Evolutionary conservation across 2,113 vertebrate genomes (phyloP).

Genomic region (Rana temporaria): DNA sequence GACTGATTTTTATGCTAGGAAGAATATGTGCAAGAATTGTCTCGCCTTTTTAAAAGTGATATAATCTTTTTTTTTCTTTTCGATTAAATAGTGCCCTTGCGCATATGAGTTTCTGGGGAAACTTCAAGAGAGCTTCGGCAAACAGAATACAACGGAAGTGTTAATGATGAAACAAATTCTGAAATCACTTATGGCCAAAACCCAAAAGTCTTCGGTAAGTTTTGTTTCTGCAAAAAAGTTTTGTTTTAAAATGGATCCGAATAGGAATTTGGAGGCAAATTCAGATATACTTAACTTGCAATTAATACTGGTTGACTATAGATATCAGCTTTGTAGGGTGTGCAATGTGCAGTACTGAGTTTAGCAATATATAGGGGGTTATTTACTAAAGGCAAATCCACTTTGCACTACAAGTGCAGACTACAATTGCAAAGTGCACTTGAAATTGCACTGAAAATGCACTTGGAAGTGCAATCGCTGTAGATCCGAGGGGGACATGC

Average conservation of each 20-base stretch:
- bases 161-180: neutral
- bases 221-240: neutral
- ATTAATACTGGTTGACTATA: too few relatives aligned
- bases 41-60: neutral
- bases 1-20: neutral
- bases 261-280: neutral
- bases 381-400: too few relatives aligned
- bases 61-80: neutral
- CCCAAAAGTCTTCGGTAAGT: neutral
- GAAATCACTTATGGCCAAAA: neutral
- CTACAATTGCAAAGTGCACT: too few relatives aligned
- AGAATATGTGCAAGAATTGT: neutral
- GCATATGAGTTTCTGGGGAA: slow-evolving; percentile 2
- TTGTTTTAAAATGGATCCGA: too few relatives aligned
- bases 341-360: too few relatives aligned
- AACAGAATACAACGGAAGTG: slow-evolving; percentile 5
- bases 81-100: slow-evolving; percentile 1
- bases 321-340: too few relatives aligned
- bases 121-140: neutral
- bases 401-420: too few relatives aligned
- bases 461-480: too few relatives aligned
- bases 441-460: too few relatives aligned
- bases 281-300: neutral
- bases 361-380: too few relatives aligned
- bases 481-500: too few relatives aligned